Base-by-base conservation (phyloP, 2,113 vertebrate species). In the mouse (Mus musculus) region DNA sequence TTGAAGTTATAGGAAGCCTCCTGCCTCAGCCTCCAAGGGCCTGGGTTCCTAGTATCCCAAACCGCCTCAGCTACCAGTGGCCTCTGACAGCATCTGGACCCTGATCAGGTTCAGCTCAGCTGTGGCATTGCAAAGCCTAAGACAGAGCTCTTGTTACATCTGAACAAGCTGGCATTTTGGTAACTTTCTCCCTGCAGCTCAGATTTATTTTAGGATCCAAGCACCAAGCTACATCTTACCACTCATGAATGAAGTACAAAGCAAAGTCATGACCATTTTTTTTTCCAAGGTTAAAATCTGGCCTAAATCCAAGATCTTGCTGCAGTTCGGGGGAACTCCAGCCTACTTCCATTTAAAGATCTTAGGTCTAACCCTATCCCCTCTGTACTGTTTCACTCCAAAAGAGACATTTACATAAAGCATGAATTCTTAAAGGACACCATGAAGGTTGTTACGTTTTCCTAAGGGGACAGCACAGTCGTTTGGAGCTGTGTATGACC, bases 181-280 rank as follows among this genome's bases (percentile, higher is more conserved):
- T 80, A 20, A 80, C 78, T 89, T 77, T 30, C 28, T 93, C 63
- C 19, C 28, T 91, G 59, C 36, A 90, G 56, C 22, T 94, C 59
- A 88, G 12, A 80, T 90, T 88, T 67, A 90, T 85, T 65, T 86
- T 88, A 85, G 71, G 72, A 94, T 84, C 7, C 7, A 56, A 72
- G 30, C 71, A 52, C 5, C 17, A 76, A 76, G 10, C 26, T 88
- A 65, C 54, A 4, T 42, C 88, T 92, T 93, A 84, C 69, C 14
- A 49, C 72, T 92, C 36, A 46, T 71, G 36, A 93, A 39, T 87
- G 71, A 96, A 78, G 46, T 33, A 94, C 56, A 88, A 71, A 90
- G n/a, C 71, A n/a, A 85, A 95, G 80, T 90, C 88, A 39, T 72
- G 46, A 78, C n/a, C 67, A 59, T 84, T 94, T 90, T 56, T 56